These are phyloP conservation scores for Halisarca cf. caerulea DNA, from an alignment of 37 sponge, comb jelly and placozoan genomes.

Conservation along the genomic window DNA sequence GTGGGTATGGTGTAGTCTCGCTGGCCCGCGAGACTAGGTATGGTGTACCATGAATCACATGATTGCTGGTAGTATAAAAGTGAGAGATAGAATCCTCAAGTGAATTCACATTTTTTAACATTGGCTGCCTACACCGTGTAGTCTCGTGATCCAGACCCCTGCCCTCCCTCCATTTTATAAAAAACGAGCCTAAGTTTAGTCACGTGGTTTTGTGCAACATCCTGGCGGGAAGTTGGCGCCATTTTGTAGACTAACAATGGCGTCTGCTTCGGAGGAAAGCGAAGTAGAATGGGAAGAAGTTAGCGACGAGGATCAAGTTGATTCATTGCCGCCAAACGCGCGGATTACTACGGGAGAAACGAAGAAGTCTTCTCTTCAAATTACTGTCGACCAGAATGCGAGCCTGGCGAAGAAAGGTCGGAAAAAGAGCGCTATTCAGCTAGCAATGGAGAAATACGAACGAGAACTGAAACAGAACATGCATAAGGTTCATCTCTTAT, in stretches of 20 bases:
- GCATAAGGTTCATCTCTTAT: conserved; percentile 61
- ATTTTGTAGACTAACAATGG: neutral
- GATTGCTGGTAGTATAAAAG: too few species aligned
- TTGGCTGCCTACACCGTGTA: neutral
- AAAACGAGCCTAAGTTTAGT: too few species aligned
- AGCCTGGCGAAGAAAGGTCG: neutral
- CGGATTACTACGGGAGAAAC: neutral
- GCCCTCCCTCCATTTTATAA: neutral
- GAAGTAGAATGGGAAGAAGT: conserved; percentile 24
- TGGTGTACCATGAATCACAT: too few species aligned
- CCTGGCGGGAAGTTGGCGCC: neutral
- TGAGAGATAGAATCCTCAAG: neutral
- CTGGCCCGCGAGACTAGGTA: too few species aligned
- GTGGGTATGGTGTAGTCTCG: too few species aligned
- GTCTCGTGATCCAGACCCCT: neutral
- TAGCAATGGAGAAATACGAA: conserved; percentile 1
- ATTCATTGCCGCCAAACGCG: neutral
- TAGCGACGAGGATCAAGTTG: neutral
- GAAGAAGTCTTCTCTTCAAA: neutral
- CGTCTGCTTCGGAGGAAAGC: neutral
- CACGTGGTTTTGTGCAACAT: too few species aligned
- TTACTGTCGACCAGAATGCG: conserved; percentile 4
- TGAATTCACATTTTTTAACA: neutral
- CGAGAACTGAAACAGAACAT: conserved; percentile 27
- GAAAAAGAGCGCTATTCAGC: neutral